Conservation (phyloP, 2,113 vertebrate species). For the Nesoenas mayeri region DNA sequence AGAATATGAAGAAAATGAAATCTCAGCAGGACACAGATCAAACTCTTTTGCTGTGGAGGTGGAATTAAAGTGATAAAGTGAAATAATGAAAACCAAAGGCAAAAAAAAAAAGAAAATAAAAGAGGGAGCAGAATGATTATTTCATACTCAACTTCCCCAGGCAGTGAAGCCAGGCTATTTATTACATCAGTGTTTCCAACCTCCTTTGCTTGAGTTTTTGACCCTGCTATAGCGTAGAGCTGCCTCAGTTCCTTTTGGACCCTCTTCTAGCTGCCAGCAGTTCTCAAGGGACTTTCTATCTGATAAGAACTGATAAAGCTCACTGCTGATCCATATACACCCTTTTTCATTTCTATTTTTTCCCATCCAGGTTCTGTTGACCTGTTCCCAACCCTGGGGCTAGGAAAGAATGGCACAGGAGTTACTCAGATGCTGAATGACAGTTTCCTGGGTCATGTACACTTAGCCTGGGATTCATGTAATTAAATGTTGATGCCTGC, state of each 20-base stretch:
- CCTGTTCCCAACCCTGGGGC: neutral
- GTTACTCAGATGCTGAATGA: neutral
- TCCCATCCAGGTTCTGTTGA: neutral
- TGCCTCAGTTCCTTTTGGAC: neutral
- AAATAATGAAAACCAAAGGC: neutral
- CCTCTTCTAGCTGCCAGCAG: neutral
- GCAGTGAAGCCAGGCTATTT: neutral
- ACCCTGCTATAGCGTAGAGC: neutral
- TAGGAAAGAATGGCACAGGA: neutral
- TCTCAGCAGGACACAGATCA: neutral
- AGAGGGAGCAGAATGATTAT: neutral
- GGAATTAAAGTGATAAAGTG: neutral
- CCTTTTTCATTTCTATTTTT: neutral
- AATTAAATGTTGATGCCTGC: neutral
- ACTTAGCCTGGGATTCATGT: neutral
- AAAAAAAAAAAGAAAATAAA: neutral
- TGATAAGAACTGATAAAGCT: neutral
- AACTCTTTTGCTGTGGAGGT: neutral
- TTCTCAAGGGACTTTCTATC: neutral
- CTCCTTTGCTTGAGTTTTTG: neutral
- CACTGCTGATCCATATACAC: neutral
- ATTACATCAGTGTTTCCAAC: neutral
- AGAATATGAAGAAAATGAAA: conserved; percentile 19
- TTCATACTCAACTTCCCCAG: neutral
- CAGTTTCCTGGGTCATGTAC: neutral